phyloP scores from a whole-genome alignment of 2,888 invertebrate species.

The Napeogenes sylphis region DNA sequence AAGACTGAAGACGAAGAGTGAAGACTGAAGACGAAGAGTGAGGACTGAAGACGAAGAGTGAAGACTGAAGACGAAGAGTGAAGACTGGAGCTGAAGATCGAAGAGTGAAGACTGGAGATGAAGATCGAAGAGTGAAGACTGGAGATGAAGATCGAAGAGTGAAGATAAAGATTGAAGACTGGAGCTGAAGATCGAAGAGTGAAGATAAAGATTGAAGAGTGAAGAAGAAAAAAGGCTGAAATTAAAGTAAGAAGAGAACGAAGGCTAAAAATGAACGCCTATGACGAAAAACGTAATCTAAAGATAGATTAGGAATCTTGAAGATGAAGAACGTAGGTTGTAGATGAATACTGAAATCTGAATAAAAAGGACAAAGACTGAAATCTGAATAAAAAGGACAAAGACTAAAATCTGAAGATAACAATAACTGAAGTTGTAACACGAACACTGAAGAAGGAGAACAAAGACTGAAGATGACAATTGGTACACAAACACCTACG shows the following conservation, averaged over 20 bases:
- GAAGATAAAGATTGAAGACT: too few relatives aligned
- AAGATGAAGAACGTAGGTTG: neutral
- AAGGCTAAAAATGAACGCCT: neutral
- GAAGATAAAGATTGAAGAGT: constrained; percentile 5
- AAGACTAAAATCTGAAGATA: constrained; percentile 13
- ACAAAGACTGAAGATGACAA: neutral
- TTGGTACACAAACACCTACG: neutral
- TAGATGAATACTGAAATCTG: constrained; percentile 4
- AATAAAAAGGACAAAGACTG: constrained; percentile 17
- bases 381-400: constrained; percentile 9
- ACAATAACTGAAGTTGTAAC: neutral
- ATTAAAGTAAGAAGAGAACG: neutral
- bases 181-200: too few relatives aligned
- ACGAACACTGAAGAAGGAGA: neutral
- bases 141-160: neutral
- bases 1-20: neutral
- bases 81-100: constrained; percentile 14
- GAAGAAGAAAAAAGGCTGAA: neutral
- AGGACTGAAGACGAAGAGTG: neutral
- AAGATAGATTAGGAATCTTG: neutral
- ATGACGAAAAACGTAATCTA: neutral
- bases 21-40: neutral
- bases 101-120: neutral
- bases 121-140: neutral
- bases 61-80: neutral